Base-by-base conservation (phyloP, 1,140 invertebrate species). In the Hermatobates lingyangjiaoensis region DNA sequence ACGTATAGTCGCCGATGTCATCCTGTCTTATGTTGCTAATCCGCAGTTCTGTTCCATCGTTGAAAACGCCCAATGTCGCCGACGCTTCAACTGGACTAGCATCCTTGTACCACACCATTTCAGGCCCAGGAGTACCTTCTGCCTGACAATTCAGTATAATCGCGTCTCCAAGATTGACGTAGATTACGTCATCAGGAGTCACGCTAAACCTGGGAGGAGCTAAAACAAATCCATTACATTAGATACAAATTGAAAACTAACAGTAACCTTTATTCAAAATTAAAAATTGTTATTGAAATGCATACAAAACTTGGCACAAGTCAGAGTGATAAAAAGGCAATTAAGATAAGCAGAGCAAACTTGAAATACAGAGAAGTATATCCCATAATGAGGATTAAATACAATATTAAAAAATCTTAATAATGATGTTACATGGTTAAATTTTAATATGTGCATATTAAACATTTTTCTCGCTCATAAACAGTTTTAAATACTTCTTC, bases 101-200 rank as follows among this genome's bases (percentile, higher is more conserved):
- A 69, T 90, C 86, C 70, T 90, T 88, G 68, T 87, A 88, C 84
- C 87, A 92, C 45, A 89, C 71, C 59, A 91, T 89, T 70, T 89
- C 87, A 25, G 87, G 87, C 48, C 81, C 81, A 46, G 87, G 87
- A 28, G 86, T 92, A 54, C 90, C 90, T 67, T 87, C 86, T 18
- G 89, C 90, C 69, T 92, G 84, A 71, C 91, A 95, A 70, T 89
- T 91, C 58, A 96, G 77, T 63, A 90, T 88, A 63, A 95, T 88
- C 54, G 84, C 85, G 71, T 94, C 89, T 55, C 90, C 89, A 68
- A 92, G 77, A 71, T 92, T 89, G 61, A 95, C 90, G 74, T 93
- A 94, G 63, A 91, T 89, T 64, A 94, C 80, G 65, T 93, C 86
- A 67, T 90, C 86, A 56, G 87, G 86, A 62, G 81, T 90, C 64